Base-by-base conservation (phyloP, 2,797 vertebrate species). In the Vireo griseus region DNA sequence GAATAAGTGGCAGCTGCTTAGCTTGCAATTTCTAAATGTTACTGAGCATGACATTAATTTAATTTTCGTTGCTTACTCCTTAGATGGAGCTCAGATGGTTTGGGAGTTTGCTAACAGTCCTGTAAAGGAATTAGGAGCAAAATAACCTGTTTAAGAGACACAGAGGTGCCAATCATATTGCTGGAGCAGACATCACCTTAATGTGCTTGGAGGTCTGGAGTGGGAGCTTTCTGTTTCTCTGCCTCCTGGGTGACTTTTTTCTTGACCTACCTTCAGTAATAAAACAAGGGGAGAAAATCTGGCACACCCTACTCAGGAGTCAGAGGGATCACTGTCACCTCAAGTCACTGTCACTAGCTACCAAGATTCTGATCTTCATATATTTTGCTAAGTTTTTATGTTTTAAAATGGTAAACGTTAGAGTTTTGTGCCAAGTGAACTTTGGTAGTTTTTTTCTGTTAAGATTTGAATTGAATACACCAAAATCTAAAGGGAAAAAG, bases 1-100 rank as follows among this genome's bases (percentile, higher is more conserved):
- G 54, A 76, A 10, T 81, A 91, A 93, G 68, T 84, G 68, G 31
- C 90, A 96, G 51, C 47, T 94, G 69, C 77, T 97, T 95, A 84
- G 67, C 19, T 90, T 68, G 69, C 75, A 65, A 4, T 94, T 96
- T 90, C 81, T 96, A 52, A 86, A 59, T 86, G 31, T 81, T 91
- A 72, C 71, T 33, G 47, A 74, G 44, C 81, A 82, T 85, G 63
- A 86, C 55, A 21, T 96, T 94, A 86, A 91, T 92, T 95, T 95
- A 69, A 90, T 96, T 94, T 75, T 90, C 3, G 28, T 76, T 77
- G 52, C 29, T 81, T 63, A 81, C 37, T 90, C 11, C 40, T 91
- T 88, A 48, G 50, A 73, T 95, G 45, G 67, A 66, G 58, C 42
- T 94, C 76, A 82, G 54, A 50, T 55, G 26, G 17, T 63, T 77